Base-by-base conservation (phyloP, 2,113 vertebrate species). In the Struthio camelus region DNA sequence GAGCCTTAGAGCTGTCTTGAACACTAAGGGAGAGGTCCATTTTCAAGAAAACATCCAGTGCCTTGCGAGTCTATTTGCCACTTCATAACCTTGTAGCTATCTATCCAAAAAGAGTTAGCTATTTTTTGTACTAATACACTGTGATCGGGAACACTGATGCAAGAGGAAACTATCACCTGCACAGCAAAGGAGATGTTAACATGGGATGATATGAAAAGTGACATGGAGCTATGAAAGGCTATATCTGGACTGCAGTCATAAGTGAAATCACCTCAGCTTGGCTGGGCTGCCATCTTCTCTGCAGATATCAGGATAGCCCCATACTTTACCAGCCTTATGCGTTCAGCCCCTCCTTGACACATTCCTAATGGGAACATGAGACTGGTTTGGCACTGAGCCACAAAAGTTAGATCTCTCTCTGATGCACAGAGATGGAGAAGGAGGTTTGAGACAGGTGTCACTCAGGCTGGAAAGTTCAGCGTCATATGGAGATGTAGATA, bases 71-170 rank as follows among this genome's bases (percentile, higher is more conserved):
- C 44, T 34, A 9, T 15, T 50, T 75, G 20, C 14, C 36, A 58
- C 8, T 50, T 54, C 0, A 0, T 64, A 81, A 54, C 5, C 62
- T 28, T 67, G 32, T 7, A 65, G 10, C 23, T 64, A 72, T 22
- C 24, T 40, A 7, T 23, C 48, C 44, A 79, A 81, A 81, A 77
- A 40, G 14, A 67, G 3, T 2, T 17, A 46, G 24, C 8, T 0
- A 1, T 1, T 3, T 36, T 93, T 69, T 38, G 25, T 18, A 27
- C 34, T 34, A 59, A 59, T 59, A 59, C 56, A 59, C 34, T 12
- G 22, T 32, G 46, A 13, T 54, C 3, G 3, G 32, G n/a, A 86
- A 30, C 20, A 67, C 9, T 14, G 23, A 30, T 44, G 16, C 4
- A 72, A 69, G 58, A 88, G 27, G 18, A 95, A 94, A 64, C 5